phyloP scores from a whole-genome alignment of 1,140 invertebrate species.

The Parasteatoda tepidariorum region DNA sequence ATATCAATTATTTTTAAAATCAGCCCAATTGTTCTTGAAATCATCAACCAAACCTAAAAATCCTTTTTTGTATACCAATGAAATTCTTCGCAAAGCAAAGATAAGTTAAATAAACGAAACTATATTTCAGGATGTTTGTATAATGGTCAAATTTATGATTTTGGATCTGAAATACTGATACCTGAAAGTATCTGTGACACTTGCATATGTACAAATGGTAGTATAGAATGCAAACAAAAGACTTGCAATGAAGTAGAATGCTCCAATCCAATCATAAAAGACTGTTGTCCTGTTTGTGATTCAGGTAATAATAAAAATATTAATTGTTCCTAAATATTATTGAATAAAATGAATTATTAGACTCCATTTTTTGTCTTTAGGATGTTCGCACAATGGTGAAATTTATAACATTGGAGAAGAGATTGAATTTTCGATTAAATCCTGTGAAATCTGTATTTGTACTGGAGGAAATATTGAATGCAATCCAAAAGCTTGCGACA shows the following conservation, averaged over 20 bases:
- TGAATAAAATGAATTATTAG: neutral
- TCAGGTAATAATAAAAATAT: constrained; percentile 1
- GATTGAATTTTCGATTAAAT: neutral
- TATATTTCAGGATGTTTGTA: constrained; percentile 13
- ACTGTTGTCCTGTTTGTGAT: constrained; percentile 14
- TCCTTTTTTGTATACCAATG: neutral
- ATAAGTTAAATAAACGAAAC: no score
- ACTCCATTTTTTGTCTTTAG: neutral
- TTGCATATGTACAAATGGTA: constrained; percentile 44
- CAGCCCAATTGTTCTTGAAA: neutral
- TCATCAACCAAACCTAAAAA: no score
- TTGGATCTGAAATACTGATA: neutral
- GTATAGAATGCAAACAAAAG: neutral
- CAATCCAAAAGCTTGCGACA: neutral
- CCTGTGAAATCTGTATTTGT: constrained; percentile 13
- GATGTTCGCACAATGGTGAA: neutral
- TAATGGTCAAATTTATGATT: constrained; percentile 5
- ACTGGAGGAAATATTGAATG: constrained; percentile 1
- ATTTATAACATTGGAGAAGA: neutral
- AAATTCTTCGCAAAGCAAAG: no score
- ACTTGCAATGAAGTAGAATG: constrained; percentile 1
- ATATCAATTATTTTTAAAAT: neutral
- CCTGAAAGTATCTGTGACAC: constrained; percentile 4
- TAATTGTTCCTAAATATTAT: neutral
- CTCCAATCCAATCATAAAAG: neutral